Conservation (phyloP, 2,113 vertebrate species). For the Elachura formosa region DNA sequence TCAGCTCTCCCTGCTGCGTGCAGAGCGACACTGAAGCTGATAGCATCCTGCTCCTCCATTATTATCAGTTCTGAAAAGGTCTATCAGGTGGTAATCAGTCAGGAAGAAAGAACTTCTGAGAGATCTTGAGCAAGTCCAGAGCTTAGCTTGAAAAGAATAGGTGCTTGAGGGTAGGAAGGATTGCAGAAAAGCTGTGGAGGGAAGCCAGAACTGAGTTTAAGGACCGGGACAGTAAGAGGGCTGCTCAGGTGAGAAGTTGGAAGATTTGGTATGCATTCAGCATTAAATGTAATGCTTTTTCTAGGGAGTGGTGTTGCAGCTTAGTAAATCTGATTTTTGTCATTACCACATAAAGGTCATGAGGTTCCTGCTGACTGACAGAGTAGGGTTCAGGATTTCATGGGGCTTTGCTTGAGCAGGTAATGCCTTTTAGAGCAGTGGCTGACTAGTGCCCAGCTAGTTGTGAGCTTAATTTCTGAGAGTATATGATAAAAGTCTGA, state of each 20-base stretch:
- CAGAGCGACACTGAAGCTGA: background rate
- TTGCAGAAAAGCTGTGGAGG: background rate
- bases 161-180: background rate
- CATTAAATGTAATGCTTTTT: background rate
- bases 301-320: background rate
- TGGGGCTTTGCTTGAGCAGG: background rate
- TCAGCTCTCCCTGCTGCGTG: accelerated
- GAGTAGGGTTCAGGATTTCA: background rate
- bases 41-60: background rate
- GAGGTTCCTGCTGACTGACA: background rate
- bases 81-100: background rate
- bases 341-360: accelerated
- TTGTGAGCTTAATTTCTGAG: background rate
- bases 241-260: background rate
- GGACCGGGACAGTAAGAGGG: background rate
- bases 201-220: background rate
- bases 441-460: background rate
- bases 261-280: background rate
- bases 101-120: background rate
- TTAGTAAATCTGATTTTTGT: background rate
- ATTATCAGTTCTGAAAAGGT: background rate
- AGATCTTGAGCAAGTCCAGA: background rate
- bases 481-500: background rate
- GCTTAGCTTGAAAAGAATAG: background rate
- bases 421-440: background rate